Evolutionary conservation across 2,888 invertebrate genomes (phyloP), one percentile per base, ranked within the genome.

Genomic region (Phengaris alcon): DNA sequence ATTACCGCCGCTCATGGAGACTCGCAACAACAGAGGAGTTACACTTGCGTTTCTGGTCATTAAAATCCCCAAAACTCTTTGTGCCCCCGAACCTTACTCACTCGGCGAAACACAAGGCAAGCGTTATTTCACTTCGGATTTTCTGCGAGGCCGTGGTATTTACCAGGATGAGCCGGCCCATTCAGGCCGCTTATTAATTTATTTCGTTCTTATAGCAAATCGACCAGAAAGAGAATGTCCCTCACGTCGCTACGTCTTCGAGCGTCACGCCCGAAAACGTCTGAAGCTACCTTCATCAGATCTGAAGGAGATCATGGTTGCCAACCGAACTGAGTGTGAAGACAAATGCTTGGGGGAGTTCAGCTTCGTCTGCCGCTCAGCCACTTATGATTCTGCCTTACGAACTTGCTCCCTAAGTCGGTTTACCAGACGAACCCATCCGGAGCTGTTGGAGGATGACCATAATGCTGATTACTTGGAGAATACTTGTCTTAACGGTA

Each of bases 311-410:
- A 95, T 97, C 68, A 96, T 96, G 82, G 97, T 97, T 0, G 95
- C 96, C 4, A 98, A 98, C 87, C 94, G 97, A 78, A 97, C 97
- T 4, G 98, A 98, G 82, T 98, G 98, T 84, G 97, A 98, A 87
- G 97, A 98, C 85, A 97, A 97, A 85, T 98, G 98, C 84, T 88
- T 98, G 77, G 97, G 97, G 84, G 98, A 98, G 87, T 97, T 97
- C 84, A 97, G 96, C 78, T 97, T 98, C 84, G 96, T 97, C 4
- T 98, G 98, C 83, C 95, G 98, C 72, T 97, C 98, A 0, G 97
- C 97, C 0, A 97, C 97, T 0, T 98, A 95, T 83, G 97, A 98
- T 85, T 95, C 96, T 0, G 95, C 95, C 0, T 93, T 96, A 83
- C 94, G 97, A 77, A 97, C 96, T 70, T 98, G 98, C 84, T 96